Evolutionary conservation across 2,797 vertebrate genomes (phyloP).

Genomic region (Masticophis lateralis): DNA sequence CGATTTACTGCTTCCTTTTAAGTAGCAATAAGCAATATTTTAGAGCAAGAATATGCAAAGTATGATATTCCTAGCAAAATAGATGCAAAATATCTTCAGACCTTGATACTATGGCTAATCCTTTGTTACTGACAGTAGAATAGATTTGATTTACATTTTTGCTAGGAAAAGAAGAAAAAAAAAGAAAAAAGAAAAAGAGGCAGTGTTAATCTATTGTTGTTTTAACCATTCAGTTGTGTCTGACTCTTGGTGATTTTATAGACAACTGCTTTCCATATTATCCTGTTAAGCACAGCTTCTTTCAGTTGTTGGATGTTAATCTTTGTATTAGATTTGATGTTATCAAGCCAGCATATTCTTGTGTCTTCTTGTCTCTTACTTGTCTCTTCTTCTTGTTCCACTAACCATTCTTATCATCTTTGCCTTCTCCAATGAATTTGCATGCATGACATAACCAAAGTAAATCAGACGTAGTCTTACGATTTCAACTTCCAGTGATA

Average conservation of each 20-base stretch:
- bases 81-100: not conserved
- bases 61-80: slow-evolving; percentile 32
- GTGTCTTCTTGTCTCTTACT: not conserved
- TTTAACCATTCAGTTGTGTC: not conserved
- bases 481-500: too few relatives aligned
- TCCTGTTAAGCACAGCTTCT: not conserved
- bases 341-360: not conserved
- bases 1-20: slow-evolving; percentile 59
- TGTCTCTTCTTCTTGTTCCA: not conserved
- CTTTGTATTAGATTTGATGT: not conserved
- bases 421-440: too few relatives aligned
- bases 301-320: not conserved
- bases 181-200: not conserved
- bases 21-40: slow-evolving; percentile 54
- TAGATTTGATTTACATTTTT: not conserved
- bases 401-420: not conserved
- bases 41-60: slow-evolving; percentile 47
- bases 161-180: too few relatives aligned
- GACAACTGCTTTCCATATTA: not conserved
- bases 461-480: too few relatives aligned
- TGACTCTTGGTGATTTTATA: not conserved
- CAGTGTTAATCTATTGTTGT: not conserved
- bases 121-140: slow-evolving; percentile 41
- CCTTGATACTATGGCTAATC: slow-evolving; percentile 40
- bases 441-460: too few relatives aligned